phyloP scores from a whole-genome alignment of 2,113 vertebrate genomes.

The Hemibagrus wyckioides region DNA sequence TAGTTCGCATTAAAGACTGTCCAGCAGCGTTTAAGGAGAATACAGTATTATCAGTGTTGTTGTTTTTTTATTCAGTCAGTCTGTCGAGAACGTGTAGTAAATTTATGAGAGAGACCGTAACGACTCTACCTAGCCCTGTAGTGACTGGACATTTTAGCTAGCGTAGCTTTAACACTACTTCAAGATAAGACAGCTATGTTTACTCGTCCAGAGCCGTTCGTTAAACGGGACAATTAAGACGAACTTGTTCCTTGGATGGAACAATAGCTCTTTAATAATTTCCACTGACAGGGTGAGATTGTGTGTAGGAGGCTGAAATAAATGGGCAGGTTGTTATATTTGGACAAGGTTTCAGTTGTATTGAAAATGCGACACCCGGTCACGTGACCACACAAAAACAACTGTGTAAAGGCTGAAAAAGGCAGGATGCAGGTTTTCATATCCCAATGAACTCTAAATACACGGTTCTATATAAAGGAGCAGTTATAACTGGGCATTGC shows the following conservation, averaged over 20 bases:
- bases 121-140: constrained; percentile 13
- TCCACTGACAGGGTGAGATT: neutral
- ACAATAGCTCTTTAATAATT: neutral
- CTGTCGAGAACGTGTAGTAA: neutral
- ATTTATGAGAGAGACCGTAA: neutral
- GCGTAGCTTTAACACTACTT: constrained; percentile 14
- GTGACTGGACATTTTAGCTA: constrained; percentile 51
- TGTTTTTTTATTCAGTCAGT: neutral
- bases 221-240: no score
- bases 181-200: neutral
- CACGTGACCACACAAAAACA: constrained; percentile 27
- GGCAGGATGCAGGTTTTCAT: neutral
- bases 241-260: no score
- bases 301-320: neutral
- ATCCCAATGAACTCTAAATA: neutral
- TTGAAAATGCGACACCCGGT: neutral
- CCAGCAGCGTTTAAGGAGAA: neutral
- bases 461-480: neutral
- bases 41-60: no score
- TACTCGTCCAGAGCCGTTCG: neutral
- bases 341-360: neutral
- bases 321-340: neutral
- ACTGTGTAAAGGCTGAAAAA: neutral
- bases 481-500: neutral
- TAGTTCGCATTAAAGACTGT: neutral